Conservation (phyloP, 2,797 vertebrate genomes). For the Cygnus olor region DNA sequence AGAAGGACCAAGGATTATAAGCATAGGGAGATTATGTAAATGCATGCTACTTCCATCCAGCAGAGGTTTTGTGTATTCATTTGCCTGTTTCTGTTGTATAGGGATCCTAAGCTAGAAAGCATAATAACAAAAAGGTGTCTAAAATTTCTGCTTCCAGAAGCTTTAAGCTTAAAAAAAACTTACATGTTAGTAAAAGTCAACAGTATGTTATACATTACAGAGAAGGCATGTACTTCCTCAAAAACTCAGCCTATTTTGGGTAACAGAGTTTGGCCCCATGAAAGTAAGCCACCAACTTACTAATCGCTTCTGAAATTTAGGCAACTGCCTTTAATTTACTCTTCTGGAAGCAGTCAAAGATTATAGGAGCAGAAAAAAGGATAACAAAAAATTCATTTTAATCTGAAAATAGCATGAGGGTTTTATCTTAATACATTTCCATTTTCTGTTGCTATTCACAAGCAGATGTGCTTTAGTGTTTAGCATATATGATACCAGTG, state of each 20-base stretch:
- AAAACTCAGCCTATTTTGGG: background rate
- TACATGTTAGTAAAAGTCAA: background rate
- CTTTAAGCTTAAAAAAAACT: background rate
- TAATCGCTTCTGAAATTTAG: constrained; percentile 16
- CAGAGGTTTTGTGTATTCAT: background rate
- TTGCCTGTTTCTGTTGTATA: background rate
- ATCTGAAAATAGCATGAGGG: constrained; percentile 3
- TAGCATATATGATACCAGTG: background rate
- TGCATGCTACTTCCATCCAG: background rate
- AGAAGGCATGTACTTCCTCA: background rate
- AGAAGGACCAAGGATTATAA: background rate
- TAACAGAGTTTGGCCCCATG: background rate
- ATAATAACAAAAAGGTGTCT: background rate
- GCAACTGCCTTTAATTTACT: background rate
- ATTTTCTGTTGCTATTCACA: constrained; percentile 10
- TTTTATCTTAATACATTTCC: constrained; percentile 56
- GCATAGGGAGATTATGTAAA: background rate
- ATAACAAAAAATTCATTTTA: background rate
- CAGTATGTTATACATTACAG: background rate
- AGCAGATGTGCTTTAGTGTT: background rate
- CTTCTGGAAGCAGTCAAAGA: constrained; percentile 3
- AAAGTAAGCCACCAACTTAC: background rate
- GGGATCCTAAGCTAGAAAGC: background rate
- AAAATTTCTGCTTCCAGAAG: background rate
- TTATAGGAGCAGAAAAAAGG: constrained; percentile 19